Base-by-base conservation (phyloP, 2,888 invertebrate genomes). In the Leptopilina myrica region DNA sequence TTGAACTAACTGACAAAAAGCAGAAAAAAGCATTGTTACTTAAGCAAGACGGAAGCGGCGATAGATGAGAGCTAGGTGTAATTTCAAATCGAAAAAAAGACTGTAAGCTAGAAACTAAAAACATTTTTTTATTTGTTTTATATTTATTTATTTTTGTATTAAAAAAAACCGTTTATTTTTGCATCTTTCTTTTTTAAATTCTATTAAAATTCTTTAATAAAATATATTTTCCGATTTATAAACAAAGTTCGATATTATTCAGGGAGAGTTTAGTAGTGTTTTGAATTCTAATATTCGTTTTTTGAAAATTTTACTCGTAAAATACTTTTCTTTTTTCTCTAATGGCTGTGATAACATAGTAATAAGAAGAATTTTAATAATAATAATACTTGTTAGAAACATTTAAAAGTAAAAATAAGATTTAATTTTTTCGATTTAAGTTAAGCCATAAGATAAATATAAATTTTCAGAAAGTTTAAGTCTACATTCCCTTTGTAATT, bases 271-370 rank as follows among this genome's bases (percentile, higher is more conserved):
- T 14, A 20, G 20, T 20, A 20, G 20, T 20, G 20, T 15, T 59
- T 59, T 59, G 7, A 15, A 15, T 59, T 7, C 12, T 59, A n/a
- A n/a, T 20, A 62, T 9, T 20, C 6, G 3, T 20, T 9, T 62
- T 62, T 20, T 62, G 7, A 15, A 7, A 43, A 1, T 43, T 43
- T 43, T 8, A n/a, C 14, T n/a, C 59, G 15, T n/a, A 59, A 62
- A 62, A 7, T 20, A 20, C 9, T 7, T 15, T 15, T 1, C 20
- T 62, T 62, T 62, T 62, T 56, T 33, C 53, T 56, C 4, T 56
- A 73, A 73, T 73, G 73, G 56, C 73, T 73, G 73, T 73, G 53
- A 73, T 73, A 56, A 73, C 53, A 53, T 73, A 73, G 26, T 56
- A 56, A 53, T 73, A 56, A 69, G 14, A 73, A 20, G 14, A 2